Percentiles rank a stretch among this genome's conserved stretches.
Evolutionary conservation across 2,113 vertebrate genomes (phyloP).

Genomic region (Rhinogobius similis): DNA sequence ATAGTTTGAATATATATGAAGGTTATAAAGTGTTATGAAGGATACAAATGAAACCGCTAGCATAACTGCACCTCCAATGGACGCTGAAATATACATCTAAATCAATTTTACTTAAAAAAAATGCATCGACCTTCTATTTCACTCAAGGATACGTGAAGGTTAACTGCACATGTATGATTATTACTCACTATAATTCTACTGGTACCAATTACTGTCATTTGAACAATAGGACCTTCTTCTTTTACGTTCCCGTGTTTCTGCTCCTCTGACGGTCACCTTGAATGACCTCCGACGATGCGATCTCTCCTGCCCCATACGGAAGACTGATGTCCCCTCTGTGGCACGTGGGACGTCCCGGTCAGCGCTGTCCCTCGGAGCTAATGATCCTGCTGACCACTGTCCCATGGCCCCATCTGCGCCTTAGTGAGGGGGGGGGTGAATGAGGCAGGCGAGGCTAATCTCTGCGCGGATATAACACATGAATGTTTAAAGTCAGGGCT

Average conservation of each 20-base stretch:
- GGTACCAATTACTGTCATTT: slow-evolving; percentile 5
- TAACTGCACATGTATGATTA: background rate
- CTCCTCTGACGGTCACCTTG: slow-evolving; percentile 45
- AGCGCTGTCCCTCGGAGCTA: slow-evolving; percentile 57
- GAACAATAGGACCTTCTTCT: slow-evolving; percentile 12
- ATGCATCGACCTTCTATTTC: too few species aligned
- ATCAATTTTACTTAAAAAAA: too few species aligned
- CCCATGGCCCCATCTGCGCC: slow-evolving; percentile 39
- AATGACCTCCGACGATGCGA: slow-evolving; percentile 46
- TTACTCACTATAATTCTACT: slow-evolving; percentile 3
- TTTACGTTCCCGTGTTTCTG: slow-evolving; percentile 8
- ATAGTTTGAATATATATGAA: too few species aligned
- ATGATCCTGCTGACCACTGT: slow-evolving; percentile 53
- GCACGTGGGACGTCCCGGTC: slow-evolving; percentile 22
- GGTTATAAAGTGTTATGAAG: too few species aligned
- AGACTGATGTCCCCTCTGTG: slow-evolving; percentile 56
- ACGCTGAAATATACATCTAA: too few species aligned
- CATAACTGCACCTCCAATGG: background rate
- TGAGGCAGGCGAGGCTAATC: slow-evolving; percentile 8
- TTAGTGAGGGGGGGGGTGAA: slow-evolving; percentile 41
- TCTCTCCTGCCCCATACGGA: slow-evolving; percentile 41
- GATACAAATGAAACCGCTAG: too few species aligned
- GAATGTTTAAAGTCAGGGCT: too few species aligned
- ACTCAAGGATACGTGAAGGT: background rate
- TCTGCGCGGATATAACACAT: background rate